Conservation (phyloP, 2,113 vertebrate genomes). For the Atlantisia rogersi region DNA sequence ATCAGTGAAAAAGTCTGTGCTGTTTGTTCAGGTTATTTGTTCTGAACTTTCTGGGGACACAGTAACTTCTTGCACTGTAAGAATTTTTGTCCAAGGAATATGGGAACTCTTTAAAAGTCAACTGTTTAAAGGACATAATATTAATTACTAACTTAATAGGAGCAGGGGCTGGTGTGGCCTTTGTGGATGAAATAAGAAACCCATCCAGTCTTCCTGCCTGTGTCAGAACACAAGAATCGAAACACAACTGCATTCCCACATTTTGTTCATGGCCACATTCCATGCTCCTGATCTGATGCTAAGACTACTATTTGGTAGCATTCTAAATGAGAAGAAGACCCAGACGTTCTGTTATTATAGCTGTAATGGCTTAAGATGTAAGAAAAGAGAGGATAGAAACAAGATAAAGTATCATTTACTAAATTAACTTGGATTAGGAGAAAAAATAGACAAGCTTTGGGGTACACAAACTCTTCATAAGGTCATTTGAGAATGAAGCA, state of each 20-base stretch:
- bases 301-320: background rate
- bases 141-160: background rate
- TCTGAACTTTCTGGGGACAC: background rate
- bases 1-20: background rate
- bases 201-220: background rate
- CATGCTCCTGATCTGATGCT: background rate
- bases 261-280: background rate
- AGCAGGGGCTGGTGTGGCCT: background rate
- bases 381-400: background rate
- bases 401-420: background rate
- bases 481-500: background rate
- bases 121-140: background rate
- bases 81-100: background rate
- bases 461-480: background rate
- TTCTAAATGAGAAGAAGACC: background rate
- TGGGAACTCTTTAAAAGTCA: background rate
- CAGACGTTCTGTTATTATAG: slow-evolving; percentile 29
- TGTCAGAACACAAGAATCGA: background rate
- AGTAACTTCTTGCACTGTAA: background rate
- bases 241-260: background rate
- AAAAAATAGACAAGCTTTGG: slow-evolving; percentile 18
- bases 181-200: background rate
- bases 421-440: slow-evolving; percentile 29
- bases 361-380: slow-evolving; percentile 6
- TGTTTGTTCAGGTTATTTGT: background rate